Evolutionary conservation across 2,797 vertebrate species (phyloP), one percentile per base, ranked within the genome.

Genomic region (Spinus olivaceus): DNA sequence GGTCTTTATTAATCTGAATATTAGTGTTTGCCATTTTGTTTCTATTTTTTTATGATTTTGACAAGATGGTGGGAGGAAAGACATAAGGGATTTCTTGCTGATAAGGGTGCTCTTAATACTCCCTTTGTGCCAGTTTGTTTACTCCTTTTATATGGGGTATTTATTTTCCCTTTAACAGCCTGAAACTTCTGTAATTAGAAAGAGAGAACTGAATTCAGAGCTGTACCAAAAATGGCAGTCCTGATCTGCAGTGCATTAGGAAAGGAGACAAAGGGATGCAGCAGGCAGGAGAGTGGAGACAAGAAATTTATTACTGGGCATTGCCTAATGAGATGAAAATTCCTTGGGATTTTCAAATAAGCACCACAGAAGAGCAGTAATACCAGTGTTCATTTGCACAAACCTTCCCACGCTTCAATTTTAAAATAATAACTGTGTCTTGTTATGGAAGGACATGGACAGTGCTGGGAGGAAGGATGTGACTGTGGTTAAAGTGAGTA

Each of bases 1-100:
- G 44, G 74, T 39, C 51, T 94, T 94, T 84, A 97, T 95, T 85
- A 90, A 90, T 88, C 80, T 81, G 81, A 96, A 85, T 94, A 94
- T 84, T 96, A 92, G 70, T 27, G 64, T 88, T 63, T 94, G 85
- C 86, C 92, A 91, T 97, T 97, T 97, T 94, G 69, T 81, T 96
- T 78, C 51, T 77, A 95, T 77, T 96, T 94, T 56, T 71, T 49
- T 61, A 84, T 91, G 67, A 14, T 56, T 81, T 84, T 80, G 91
- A 94, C 82, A 94, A 97, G 96, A 96, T 96, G 85, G 92, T 91
- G 37, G 54, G 51, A 87, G 46, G 54, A 51, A 53, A 88, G 30
- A n/a, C 56, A 53, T 3, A 24, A 86, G 22, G 14, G 49, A 53
- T 71, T 92, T 33, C 39, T 96, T 10, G 8, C 25, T 79, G n/a